phyloP scores from a whole-genome alignment of 2,888 invertebrate species.

The Ornithoptera priamus region DNA sequence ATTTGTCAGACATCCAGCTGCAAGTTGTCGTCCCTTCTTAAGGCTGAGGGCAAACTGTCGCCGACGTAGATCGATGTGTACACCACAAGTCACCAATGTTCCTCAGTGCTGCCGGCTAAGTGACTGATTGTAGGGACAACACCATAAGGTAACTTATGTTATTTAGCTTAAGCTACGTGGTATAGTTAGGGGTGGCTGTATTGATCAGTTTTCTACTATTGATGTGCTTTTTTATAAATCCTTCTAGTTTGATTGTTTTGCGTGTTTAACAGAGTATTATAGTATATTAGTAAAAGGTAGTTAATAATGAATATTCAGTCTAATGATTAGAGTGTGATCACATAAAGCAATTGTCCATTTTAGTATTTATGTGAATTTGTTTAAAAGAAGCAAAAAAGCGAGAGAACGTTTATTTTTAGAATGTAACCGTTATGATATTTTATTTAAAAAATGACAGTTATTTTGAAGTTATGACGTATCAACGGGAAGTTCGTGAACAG shows the following conservation, averaged over 20 bases:
- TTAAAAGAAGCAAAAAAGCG: no score
- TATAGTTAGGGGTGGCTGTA: conserved; percentile 1
- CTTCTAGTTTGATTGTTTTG: no score
- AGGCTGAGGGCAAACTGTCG: conserved; percentile 48
- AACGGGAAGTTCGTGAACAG: conserved; percentile 28
- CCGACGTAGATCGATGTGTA: conserved; percentile 63
- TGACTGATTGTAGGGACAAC: conserved; percentile 52
- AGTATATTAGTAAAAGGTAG: no score
- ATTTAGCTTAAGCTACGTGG: conserved; percentile 9
- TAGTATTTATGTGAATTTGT: no score
- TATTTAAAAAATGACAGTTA: neutral
- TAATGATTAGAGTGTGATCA: neutral
- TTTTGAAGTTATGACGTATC: neutral
- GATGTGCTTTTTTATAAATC: no score
- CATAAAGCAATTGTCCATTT: neutral
- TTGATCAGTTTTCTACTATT: neutral
- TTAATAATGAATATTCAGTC: no score
- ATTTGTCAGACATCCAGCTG: conserved; percentile 21
- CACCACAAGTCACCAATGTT: conserved; percentile 47
- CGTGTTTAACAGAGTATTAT: no score
- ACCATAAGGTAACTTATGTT: conserved; percentile 19
- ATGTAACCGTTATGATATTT: no score
- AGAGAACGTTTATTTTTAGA: no score
- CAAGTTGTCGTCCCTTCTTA: conserved; percentile 28
- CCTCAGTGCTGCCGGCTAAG: conserved; percentile 45